Evolutionary conservation across 2,888 invertebrate genomes (phyloP), one percentile per base, ranked within the genome.

Genomic region (Acanthacorydalis orientalis): DNA sequence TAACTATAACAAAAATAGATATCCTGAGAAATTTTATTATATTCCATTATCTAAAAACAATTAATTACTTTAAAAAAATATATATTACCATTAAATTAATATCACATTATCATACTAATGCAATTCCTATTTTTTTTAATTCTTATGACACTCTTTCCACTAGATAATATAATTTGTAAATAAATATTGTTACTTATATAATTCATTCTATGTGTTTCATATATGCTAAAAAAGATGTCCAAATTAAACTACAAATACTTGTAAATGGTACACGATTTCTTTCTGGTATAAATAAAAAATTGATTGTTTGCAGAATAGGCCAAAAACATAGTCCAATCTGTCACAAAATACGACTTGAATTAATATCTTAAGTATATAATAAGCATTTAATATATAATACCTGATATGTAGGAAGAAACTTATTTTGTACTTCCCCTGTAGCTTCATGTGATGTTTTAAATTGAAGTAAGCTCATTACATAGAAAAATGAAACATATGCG

Each of bases 241-340:
- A 80, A 49, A 77, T 63, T 56, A 79, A 68, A 60, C 78, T 78
- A 57, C 78, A 77, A 41, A 72, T 65, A 49, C 77, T 76, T 39
- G 75, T 74, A 55, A 75, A 75, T 33, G 75, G 68, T 34, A 78
- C 78, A 56, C 78, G 68, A 60, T 80, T 79, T 51, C 68, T 69
- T 53, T 73, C 74, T 50, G 72, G 68, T 47, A 80, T 65, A 53
- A 73, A 70, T 45, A 70, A 64, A 58, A 78, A 78, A 61, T 80
- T 80, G 45, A 79, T 61, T 11, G 78, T 78, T 65, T 79, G 79
- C 39, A 78, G 62, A 52, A 75, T 55, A 46, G 79, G 79, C 80
- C 80, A 80, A 57, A 77, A 69, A 57, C 74, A 68, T 46, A 74
- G 59, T 51, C 73, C 78, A 53, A 76, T 70, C 74, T 75, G 53